phyloP scores from a whole-genome alignment of 2,888 invertebrate species.

The Drosophila greeni region DNA sequence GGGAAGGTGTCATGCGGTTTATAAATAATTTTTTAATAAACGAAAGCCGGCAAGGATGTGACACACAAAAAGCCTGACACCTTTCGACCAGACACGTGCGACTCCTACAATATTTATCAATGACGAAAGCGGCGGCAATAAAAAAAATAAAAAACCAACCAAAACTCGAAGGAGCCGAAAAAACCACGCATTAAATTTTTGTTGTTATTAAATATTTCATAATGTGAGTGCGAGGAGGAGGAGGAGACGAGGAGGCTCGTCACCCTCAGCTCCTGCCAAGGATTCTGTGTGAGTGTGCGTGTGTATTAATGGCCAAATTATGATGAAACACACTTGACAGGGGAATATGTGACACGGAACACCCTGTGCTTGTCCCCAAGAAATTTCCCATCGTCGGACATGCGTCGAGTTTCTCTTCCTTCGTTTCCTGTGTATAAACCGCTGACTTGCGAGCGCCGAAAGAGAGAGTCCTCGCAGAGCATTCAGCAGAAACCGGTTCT shows the following conservation, averaged over 20 bases:
- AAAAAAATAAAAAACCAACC: not conserved
- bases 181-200: conserved; percentile 61
- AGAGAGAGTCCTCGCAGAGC: conserved; percentile 18
- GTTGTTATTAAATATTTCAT: conserved; percentile 67
- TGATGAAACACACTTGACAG: conserved; percentile 69
- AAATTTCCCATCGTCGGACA: conserved; percentile 25
- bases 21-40: conserved; percentile 35
- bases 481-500: conserved; percentile 16
- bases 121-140: conserved; percentile 33
- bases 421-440: conserved; percentile 50
- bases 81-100: conserved; percentile 35
- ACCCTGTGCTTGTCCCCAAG: conserved; percentile 55
- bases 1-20: conserved; percentile 20
- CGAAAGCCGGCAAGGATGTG: conserved; percentile 14
- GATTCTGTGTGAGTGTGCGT: conserved; percentile 29
- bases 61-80: conserved; percentile 32
- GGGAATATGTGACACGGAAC: conserved; percentile 24
- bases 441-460: conserved; percentile 12
- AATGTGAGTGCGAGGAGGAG: conserved; percentile 52
- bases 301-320: conserved; percentile 67
- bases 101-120: conserved; percentile 40
- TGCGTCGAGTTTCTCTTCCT: conserved; percentile 43
- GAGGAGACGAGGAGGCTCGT: conserved; percentile 56
- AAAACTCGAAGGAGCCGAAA: conserved; percentile 8
- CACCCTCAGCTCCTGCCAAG: conserved; percentile 49